Percentiles rank a stretch among this genome's conserved stretches.
Conservation (phyloP, 2,888 invertebrate species). For the Drosophila acutilabella region DNA sequence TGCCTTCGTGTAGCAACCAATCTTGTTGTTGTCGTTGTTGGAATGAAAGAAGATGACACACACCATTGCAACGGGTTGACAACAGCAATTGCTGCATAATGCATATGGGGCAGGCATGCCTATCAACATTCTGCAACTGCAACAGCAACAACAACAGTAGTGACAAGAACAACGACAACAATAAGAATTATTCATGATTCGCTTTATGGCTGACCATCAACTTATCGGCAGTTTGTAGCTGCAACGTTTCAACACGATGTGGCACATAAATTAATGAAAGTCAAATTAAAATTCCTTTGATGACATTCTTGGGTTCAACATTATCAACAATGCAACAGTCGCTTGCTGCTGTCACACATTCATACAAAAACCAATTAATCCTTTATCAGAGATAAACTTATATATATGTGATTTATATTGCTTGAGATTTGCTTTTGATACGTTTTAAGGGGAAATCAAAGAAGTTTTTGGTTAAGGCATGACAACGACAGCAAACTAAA, state of each 20-base stretch:
- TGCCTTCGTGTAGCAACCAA: slow-evolving; percentile 44
- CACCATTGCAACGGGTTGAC: slow-evolving; percentile 51
- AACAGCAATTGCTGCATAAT: slow-evolving; percentile 79
- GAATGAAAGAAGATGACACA: slow-evolving; percentile 32
- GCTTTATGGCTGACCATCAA: slow-evolving; percentile 72
- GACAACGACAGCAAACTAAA: slow-evolving; percentile 17
- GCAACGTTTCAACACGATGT: slow-evolving; percentile 24
- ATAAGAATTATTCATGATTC: slow-evolving; percentile 71
- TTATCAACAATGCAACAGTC: slow-evolving; percentile 23
- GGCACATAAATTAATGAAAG: slow-evolving; percentile 71
- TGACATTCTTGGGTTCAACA: slow-evolving; percentile 20
- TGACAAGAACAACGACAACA: slow-evolving; percentile 22
- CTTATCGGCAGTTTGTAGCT: slow-evolving; percentile 60
- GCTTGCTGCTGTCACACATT: slow-evolving; percentile 18
- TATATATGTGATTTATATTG: slow-evolving; percentile 34
- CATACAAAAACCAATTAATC: slow-evolving; percentile 18
- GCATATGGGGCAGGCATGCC: slow-evolving; percentile 47
- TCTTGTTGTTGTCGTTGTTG: slow-evolving; percentile 31
- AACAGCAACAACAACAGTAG: slow-evolving; percentile 24
- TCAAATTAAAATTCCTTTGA: slow-evolving; percentile 71
- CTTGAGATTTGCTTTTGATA: slow-evolving; percentile 14
- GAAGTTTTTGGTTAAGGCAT: slow-evolving; percentile 1
- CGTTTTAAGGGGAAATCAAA: slow-evolving; percentile 1
- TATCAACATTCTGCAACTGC: slow-evolving; percentile 36
- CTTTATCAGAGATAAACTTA: slow-evolving; percentile 19